Percentiles rank a stretch among this genome's conserved stretches.
These are phyloP conservation scores for Xerus inauris DNA, from an alignment of 2,113 vertebrate species.

Conservation along the genomic window DNA sequence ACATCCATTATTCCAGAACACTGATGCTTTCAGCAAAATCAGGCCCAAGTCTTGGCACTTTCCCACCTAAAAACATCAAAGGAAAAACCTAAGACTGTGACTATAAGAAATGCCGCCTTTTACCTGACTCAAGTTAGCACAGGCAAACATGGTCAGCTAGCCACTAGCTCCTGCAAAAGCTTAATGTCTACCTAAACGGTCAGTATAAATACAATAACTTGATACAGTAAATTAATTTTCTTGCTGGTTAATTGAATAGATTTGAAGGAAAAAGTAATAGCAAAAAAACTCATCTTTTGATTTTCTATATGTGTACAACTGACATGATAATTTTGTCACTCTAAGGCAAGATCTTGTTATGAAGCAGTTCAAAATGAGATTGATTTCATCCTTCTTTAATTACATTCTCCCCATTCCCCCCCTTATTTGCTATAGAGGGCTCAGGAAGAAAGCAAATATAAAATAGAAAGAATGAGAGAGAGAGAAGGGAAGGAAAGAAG, in stretches of 20 bases:
- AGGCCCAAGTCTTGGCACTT: slow-evolving; percentile 6
- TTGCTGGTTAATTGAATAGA: slow-evolving; percentile 57
- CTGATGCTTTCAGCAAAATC: neutral
- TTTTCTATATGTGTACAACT: slow-evolving; percentile 62
- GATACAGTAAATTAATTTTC: slow-evolving; percentile 59
- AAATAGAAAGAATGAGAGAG: slow-evolving; percentile 54
- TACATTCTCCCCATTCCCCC: neutral
- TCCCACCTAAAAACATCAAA: slow-evolving; percentile 78
- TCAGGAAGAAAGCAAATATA: neutral
- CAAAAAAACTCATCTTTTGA: slow-evolving; percentile 71
- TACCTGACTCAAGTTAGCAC: neutral
- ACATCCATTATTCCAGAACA: slow-evolving; percentile 90
- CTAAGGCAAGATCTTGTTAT: slow-evolving; percentile 48
- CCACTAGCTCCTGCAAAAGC: neutral
- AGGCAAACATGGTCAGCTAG: neutral
- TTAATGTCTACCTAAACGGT: slow-evolving; percentile 66
- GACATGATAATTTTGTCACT: slow-evolving; percentile 40
- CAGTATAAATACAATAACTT: neutral
- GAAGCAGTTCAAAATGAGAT: slow-evolving; percentile 69
- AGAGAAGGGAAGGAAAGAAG: slow-evolving; percentile 62
- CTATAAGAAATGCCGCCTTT: neutral
- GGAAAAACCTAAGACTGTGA: neutral
- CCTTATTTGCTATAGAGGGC: slow-evolving; percentile 63
- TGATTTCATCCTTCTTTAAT: slow-evolving; percentile 69
- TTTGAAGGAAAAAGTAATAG: slow-evolving; percentile 35